Evolutionary conservation across 30 jellyfish, hydroid and myxozoan species (phyloP).

Genomic region (Cassiopea xamachana): DNA sequence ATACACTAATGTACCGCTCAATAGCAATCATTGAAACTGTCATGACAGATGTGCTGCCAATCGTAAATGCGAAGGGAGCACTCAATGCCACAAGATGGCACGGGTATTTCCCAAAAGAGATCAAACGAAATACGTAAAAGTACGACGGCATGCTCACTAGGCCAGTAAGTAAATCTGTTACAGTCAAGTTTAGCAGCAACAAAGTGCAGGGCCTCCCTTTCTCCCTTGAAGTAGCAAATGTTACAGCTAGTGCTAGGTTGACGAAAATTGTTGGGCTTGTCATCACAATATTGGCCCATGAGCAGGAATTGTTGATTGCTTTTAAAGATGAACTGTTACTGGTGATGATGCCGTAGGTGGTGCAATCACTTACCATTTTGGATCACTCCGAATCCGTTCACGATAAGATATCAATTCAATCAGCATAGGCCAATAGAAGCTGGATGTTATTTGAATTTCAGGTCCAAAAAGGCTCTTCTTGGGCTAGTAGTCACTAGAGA

Average conservation of each 20-base stretch:
- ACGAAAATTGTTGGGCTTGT: background rate
- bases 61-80: background rate
- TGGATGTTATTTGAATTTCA: no score
- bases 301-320: background rate
- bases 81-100: background rate
- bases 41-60: conserved; percentile 4
- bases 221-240: background rate
- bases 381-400: background rate
- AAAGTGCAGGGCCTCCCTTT: background rate
- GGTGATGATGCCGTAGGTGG: background rate
- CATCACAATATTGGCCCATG: background rate
- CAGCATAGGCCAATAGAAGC: no score
- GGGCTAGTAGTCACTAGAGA: no score
- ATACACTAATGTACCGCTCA: conserved; percentile 29
- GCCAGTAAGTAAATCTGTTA: conserved; percentile 18
- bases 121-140: background rate
- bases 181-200: background rate
- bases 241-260: background rate
- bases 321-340: background rate
- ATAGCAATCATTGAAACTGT: conserved; percentile 13
- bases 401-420: background rate
- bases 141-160: conserved; percentile 4
- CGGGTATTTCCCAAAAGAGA: conserved; percentile 2
- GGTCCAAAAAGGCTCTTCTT: no score
- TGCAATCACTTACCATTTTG: background rate